phyloP scores from a whole-genome alignment of 1,140 invertebrate species.

The Metaphire vulgaris region DNA sequence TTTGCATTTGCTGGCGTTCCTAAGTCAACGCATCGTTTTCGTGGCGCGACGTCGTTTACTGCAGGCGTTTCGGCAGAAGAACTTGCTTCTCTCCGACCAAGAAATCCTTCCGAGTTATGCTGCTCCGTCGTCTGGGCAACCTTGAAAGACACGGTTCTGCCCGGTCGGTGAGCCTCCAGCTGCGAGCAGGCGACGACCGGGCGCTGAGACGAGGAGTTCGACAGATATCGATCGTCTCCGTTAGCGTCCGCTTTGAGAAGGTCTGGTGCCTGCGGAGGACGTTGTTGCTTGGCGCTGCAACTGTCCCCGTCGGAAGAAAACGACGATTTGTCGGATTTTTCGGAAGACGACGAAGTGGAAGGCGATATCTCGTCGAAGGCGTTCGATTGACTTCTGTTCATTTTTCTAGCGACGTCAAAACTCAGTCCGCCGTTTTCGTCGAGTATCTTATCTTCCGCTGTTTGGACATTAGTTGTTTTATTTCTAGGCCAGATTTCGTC shows the following conservation, averaged over 20 bases:
- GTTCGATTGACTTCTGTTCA: not conserved
- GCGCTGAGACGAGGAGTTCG: too few species aligned
- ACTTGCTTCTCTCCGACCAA: not conserved
- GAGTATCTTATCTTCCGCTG: too few species aligned
- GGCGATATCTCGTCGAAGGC: not conserved
- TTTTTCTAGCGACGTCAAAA: too few species aligned
- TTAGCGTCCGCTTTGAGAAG: not conserved
- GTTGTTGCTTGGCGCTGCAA: not conserved
- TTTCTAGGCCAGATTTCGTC: too few species aligned
- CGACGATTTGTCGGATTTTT: not conserved
- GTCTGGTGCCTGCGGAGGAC: not conserved
- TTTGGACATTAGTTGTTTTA: too few species aligned
- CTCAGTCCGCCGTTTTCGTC: too few species aligned
- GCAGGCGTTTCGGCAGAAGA: not conserved
- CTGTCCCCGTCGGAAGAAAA: not conserved
- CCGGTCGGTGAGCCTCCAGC: not conserved
- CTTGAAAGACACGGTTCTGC: not conserved
- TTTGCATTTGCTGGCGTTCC: too few species aligned
- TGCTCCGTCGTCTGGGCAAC: too few species aligned
- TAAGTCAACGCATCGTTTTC: too few species aligned
- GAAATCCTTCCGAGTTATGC: not conserved
- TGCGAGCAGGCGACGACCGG: not conserved
- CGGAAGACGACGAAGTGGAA: not conserved
- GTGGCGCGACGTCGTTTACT: not conserved
- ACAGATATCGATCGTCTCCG: too few species aligned